Evolutionary conservation across 2,888 invertebrate genomes (phyloP), one percentile per base, ranked within the genome.

Genomic region (Crioceris asparagi): DNA sequence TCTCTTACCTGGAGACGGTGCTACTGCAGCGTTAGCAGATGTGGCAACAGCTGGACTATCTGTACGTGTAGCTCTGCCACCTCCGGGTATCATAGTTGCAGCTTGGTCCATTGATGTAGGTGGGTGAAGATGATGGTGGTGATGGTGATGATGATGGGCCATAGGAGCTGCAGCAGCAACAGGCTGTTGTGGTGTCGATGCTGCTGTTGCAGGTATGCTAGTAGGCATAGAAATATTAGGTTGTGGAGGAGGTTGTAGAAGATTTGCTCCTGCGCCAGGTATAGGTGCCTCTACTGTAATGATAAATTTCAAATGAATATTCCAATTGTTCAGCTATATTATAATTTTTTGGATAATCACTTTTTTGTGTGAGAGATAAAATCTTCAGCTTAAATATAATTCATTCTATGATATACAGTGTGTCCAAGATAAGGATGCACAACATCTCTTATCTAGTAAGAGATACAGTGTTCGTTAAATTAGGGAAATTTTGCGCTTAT

Each of bases 11-110:
- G 76, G 71, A 39, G 73, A 66, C 29, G 74, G 73, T 33, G 62
- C 65, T 8, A 70, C 64, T 2, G 69, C 61, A 17, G 57, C 61
- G 40, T 63, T 60, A 8, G 64, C 64, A 2, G 64, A 62, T 17
- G 71, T 71, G 23, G 70, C 68, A 14, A 71, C 70, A 12, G 71
- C 71, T 35, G 71, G 68, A 54, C 72, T 74, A 46, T 73, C 74
- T 36, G 68, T 67, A 23, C 68, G 57, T 50, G 52, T 25, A 4
- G 61, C 64, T 34, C 59, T 64, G 21, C 43, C 50, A 16, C 55
- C 57, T 0, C 46, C 15, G 27, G 27, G 27, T 7, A 8, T 41
- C 27, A 38, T 44, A 40, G 11, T 17, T n/a, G 15, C 39, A 40
- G 14, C 36, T 34, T 4, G 14, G 2, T 12, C 27, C 12, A 14